phyloP scores from a whole-genome alignment of 2,888 invertebrate species.

The Tipula unca region DNA sequence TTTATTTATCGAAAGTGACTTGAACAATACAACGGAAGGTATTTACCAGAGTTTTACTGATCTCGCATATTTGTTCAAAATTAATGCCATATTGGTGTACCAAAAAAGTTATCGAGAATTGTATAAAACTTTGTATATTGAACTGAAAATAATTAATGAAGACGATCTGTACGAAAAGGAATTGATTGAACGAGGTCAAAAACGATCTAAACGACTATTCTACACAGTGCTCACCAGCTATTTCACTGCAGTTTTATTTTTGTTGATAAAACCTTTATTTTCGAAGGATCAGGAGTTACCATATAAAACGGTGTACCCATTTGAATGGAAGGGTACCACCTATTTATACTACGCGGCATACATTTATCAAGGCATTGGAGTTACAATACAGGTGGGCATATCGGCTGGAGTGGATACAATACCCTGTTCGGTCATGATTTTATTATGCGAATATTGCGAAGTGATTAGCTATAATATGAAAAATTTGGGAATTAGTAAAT shows the following conservation, averaged over 20 bases:
- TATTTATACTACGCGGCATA: not conserved
- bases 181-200: not conserved
- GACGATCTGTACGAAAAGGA: not conserved
- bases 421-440: not conserved
- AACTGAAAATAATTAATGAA: not conserved
- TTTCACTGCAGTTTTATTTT: not conserved
- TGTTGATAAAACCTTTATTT: not conserved
- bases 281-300: not conserved
- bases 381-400: not conserved
- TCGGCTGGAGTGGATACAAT: not conserved
- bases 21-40: not conserved
- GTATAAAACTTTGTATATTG: not conserved
- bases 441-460: not conserved
- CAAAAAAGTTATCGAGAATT: not conserved
- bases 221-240: not conserved
- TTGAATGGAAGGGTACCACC: not conserved
- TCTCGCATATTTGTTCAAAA: not conserved
- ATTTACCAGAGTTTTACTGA: not conserved
- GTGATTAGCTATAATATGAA: not conserved
- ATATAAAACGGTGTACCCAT: not conserved
- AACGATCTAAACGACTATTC: not conserved
- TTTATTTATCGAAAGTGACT: not conserved
- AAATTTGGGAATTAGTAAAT: not conserved
- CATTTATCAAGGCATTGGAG: not conserved
- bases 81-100: not conserved